These are phyloP conservation scores for Lathamus discolor DNA, from an alignment of 2,113 vertebrate genomes.

Conservation along the genomic window DNA sequence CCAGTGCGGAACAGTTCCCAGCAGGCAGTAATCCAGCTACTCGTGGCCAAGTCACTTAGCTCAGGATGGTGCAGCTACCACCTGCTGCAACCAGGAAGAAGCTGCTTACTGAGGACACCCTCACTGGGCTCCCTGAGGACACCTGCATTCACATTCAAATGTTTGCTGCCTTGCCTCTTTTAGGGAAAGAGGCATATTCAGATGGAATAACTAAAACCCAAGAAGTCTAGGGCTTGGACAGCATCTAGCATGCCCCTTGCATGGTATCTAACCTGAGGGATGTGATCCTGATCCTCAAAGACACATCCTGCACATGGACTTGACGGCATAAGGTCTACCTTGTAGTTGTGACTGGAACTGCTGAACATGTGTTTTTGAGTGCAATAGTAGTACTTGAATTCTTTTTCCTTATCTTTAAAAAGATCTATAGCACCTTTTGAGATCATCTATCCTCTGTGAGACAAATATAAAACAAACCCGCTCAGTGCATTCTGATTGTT, in stretches of 20 bases:
- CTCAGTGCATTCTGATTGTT: neutral
- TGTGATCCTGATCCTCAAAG: neutral
- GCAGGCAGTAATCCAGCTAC: neutral
- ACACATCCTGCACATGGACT: fast-evolving
- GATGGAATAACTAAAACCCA: neutral
- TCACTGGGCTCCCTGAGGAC: neutral
- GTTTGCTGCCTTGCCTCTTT: neutral
- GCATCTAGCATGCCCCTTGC: fast-evolving
- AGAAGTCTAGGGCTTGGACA: neutral
- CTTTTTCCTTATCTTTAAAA: neutral
- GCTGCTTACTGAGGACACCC: neutral
- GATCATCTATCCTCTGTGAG: neutral
- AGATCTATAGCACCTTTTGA: neutral
- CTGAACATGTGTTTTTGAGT: neutral
- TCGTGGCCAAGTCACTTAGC: neutral
- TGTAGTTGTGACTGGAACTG: neutral
- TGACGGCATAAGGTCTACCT: fast-evolving
- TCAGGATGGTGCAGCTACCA: neutral
- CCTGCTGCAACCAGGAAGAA: neutral
- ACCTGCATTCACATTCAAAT: neutral
- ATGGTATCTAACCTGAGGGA: fast-evolving
- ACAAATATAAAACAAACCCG: neutral
- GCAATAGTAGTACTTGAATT: neutral
- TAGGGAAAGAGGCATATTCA: fast-evolving
- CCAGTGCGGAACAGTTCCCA: neutral